Evolutionary conservation across 2,888 invertebrate species (phyloP), one percentile per base, ranked within the genome.

Genomic region (Clitarchus hookeri): DNA sequence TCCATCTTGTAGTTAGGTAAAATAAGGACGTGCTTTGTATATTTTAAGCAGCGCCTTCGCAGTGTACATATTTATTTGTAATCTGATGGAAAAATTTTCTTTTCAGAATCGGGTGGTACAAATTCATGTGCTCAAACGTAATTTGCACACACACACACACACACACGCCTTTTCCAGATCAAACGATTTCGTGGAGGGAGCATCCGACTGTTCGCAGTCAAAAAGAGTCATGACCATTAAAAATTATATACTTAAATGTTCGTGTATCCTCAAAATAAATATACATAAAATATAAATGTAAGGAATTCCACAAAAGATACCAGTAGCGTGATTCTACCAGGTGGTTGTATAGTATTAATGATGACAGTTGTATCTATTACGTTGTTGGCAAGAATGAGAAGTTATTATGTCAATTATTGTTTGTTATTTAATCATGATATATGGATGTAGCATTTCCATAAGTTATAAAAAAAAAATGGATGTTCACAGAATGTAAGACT

Each of bases 391-490:
- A 65, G 65, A 65, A 65, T 65, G 65, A 65, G 65, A 65, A n/a
- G 65, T 65, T 65, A n/a, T 65, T 65, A 65, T 65, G 65, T 65
- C 65, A 65, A 65, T 65, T 65, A 65, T 65, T 65, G 65, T 65
- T 65, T 65, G 65, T 65, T 65, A 65, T 65, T 65, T 65, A 65
- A 65, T 65, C 65, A 19, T 65, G 65, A 65, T 65, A 23, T 16
- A 65, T 65, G 65, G n/a, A 65, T 65, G 65, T 65, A 65, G 65
- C 65, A 65, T 65, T n/a, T 65, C 65, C 65, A 65, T 16, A 11
- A 65, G 65, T 65, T 65, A 65, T 65, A 65, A 65, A 65, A 53
- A 65, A 53, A 53, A 65, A n/a, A 65, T 65, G 65, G 16, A 65
- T 65, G 65, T 65, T 65, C 65, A 65, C 65, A n/a, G 19, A 65